Evolutionary conservation across 2,113 vertebrate species (phyloP).

Genomic region (Sinocyclocheilus rhinocerous): DNA sequence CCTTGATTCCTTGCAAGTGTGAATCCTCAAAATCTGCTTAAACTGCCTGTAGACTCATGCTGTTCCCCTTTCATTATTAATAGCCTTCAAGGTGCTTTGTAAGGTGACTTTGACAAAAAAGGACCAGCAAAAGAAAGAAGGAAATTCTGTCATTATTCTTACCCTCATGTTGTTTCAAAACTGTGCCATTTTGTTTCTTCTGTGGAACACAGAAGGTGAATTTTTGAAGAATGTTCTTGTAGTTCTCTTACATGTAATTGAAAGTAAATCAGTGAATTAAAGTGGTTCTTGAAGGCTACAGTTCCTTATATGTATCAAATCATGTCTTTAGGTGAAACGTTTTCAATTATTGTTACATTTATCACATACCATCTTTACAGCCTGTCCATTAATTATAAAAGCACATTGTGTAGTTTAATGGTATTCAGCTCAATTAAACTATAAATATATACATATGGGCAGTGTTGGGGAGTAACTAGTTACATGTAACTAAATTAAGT

Average conservation of each 20-base stretch:
- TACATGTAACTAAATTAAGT: no score
- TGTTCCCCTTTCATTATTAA: constrained; percentile 43
- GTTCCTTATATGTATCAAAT: not conserved
- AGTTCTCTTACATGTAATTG: not conserved
- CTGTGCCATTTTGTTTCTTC: not conserved
- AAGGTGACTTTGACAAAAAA: constrained; percentile 26
- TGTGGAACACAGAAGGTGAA: not conserved
- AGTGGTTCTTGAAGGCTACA: not conserved
- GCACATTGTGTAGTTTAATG: not conserved
- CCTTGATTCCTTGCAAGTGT: constrained; percentile 12
- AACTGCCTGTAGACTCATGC: constrained; percentile 18
- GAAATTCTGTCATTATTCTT: not conserved
- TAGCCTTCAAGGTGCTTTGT: constrained; percentile 28
- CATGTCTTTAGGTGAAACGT: not conserved
- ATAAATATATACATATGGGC: not conserved
- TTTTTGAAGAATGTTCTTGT: not conserved
- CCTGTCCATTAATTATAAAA: not conserved
- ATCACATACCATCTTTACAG: not conserved
- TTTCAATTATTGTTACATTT: not conserved
- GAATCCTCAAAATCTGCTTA: constrained; percentile 21
- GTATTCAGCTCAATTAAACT: not conserved
- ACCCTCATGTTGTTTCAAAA: not conserved
- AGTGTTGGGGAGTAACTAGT: no score
- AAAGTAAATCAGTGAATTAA: not conserved
- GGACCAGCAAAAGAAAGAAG: not conserved